Conservation (phyloP, 2,888 invertebrate species). For the Aspidapion aeneum region DNA sequence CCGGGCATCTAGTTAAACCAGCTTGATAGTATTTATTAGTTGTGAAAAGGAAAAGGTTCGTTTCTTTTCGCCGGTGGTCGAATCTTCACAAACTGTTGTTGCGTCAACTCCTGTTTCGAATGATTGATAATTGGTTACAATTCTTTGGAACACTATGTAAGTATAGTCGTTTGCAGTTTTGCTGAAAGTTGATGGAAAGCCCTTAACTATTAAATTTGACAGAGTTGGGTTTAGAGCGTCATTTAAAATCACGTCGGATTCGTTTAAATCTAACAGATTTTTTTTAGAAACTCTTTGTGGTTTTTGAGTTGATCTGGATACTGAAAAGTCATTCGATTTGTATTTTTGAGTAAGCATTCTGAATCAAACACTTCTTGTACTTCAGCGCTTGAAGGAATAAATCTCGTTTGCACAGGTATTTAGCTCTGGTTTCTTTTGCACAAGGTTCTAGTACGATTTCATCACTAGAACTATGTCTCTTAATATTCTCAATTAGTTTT, state of each 20-base stretch:
- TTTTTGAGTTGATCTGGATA: slow-evolving; percentile 49
- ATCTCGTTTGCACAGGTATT: slow-evolving; percentile 36
- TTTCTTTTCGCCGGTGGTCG: too few relatives aligned
- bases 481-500: slow-evolving; percentile 35
- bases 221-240: slow-evolving; percentile 76
- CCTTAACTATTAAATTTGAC: slow-evolving; percentile 54
- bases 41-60: too few relatives aligned
- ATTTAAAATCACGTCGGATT: slow-evolving; percentile 76
- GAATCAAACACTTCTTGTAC: slow-evolving; percentile 22
- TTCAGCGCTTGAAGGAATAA: slow-evolving; percentile 25
- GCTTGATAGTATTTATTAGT: too few relatives aligned
- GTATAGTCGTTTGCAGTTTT: slow-evolving; percentile 29
- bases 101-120: too few relatives aligned
- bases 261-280: slow-evolving; percentile 59
- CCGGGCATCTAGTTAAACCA: too few relatives aligned
- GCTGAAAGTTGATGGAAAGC: slow-evolving; percentile 59
- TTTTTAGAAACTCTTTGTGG: slow-evolving; percentile 53
- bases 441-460: neutral
- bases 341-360: slow-evolving; percentile 25
- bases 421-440: slow-evolving; percentile 18
- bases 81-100: too few relatives aligned
- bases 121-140: too few relatives aligned
- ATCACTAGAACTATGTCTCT: neutral
- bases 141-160: slow-evolving; percentile 16
- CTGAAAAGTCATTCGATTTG: slow-evolving; percentile 29